Conservation (phyloP, 2,888 invertebrate genomes). For the Lycia hirtaria region DNA sequence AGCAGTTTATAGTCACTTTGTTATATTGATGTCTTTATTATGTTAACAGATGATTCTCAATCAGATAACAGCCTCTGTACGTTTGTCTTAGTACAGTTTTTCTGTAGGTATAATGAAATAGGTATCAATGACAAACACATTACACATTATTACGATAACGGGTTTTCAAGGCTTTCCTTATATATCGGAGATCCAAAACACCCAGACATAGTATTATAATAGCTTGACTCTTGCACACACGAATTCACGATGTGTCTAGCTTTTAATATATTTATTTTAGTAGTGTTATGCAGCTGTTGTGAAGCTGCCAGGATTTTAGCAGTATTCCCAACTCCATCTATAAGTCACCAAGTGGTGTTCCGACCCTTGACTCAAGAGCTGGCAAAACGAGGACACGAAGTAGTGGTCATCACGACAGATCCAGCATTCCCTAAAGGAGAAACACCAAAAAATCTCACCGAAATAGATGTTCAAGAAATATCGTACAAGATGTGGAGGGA, state of each 20-base stretch:
- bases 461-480: conserved; percentile 52
- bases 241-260: neutral
- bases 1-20: too few relatives aligned
- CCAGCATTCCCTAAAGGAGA: conserved; percentile 43
- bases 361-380: conserved; percentile 54
- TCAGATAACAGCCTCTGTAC: too few relatives aligned
- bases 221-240: neutral
- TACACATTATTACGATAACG: neutral
- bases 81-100: too few relatives aligned
- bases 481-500: conserved; percentile 33
- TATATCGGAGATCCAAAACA: neutral
- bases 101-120: too few relatives aligned
- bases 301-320: conserved; percentile 47
- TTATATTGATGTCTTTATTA: too few relatives aligned
- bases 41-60: too few relatives aligned
- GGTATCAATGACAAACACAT: neutral
- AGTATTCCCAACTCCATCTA: conserved; percentile 51
- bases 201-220: conserved; percentile 4
- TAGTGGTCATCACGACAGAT: conserved; percentile 57
- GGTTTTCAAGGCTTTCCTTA: neutral
- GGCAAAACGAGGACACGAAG: conserved; percentile 59
- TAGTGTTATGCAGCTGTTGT: conserved; percentile 8
- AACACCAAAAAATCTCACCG: conserved; percentile 50
- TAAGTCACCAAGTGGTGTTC: conserved; percentile 62
- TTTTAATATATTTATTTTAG: conserved; percentile 7